Percentiles rank a stretch among this genome's conserved stretches.
phyloP scores from a whole-genome alignment of 2,797 vertebrate genomes.

The Catostomus latipinnis region DNA sequence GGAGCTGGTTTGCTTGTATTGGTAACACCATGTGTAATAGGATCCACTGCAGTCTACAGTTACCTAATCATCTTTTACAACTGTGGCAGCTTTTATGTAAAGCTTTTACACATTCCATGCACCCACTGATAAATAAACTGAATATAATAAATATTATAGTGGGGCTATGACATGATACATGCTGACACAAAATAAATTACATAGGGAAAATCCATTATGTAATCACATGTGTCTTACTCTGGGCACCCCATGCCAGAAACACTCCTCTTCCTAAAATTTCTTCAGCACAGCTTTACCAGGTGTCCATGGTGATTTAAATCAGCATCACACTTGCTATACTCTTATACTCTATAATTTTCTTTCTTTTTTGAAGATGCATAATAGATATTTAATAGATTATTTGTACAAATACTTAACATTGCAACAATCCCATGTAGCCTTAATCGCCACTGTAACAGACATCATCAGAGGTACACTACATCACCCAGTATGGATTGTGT shows the following conservation, averaged over 20 bases:
- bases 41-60: conserved; percentile 49
- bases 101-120: conserved; percentile 7
- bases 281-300: background rate
- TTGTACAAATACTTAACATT: no score
- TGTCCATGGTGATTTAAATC: conserved; percentile 31
- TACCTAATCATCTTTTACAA: conserved; percentile 52
- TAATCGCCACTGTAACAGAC: background rate
- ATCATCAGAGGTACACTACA: no score
- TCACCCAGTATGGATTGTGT: background rate
- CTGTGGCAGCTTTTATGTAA: conserved; percentile 21
- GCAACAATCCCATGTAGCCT: no score
- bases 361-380: background rate
- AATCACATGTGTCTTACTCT: background rate
- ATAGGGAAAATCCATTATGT: background rate
- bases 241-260: background rate
- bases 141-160: background rate
- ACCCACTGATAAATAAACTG: background rate
- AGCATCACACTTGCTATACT: conserved; percentile 31
- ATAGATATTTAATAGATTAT: no score
- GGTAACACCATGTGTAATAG: conserved; percentile 49
- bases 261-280: conserved; percentile 10
- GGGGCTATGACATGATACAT: background rate
- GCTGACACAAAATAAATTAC: background rate
- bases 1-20: conserved; percentile 29
- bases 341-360: background rate